phyloP scores from a whole-genome alignment of 2,113 vertebrate genomes.

The Suricata suricatta region DNA sequence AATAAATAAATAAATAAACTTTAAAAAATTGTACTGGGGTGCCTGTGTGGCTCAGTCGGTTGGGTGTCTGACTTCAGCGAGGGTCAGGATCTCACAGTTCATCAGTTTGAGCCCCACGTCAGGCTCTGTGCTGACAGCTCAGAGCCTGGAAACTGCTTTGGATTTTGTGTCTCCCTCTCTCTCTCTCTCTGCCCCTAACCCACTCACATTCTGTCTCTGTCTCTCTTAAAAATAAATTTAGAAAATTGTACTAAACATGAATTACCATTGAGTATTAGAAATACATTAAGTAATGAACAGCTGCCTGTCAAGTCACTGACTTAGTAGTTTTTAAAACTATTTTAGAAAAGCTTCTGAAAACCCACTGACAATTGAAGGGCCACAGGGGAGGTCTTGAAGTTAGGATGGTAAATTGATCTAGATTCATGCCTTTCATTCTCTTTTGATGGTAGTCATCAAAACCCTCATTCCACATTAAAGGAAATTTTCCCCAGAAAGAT shows the following conservation, averaged over 20 bases:
- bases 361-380: not conserved
- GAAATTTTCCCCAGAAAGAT: not conserved
- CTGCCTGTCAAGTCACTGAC: not conserved
- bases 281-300: not conserved
- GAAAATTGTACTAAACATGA: constrained; percentile 4
- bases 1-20: too few species aligned
- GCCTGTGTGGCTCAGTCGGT: too few species aligned
- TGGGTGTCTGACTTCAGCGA: too few species aligned
- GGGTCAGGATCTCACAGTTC: too few species aligned
- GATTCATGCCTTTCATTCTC: not conserved
- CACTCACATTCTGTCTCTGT: too few species aligned
- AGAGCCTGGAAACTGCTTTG: too few species aligned
- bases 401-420: not conserved
- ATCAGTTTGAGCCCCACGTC: too few species aligned
- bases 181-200: too few species aligned
- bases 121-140: too few species aligned
- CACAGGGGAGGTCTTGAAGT: not conserved
- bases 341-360: constrained; percentile 38
- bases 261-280: not conserved
- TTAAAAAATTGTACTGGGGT: too few species aligned
- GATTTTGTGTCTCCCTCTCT: too few species aligned
- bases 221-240: too few species aligned
- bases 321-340: not conserved
- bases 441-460: not conserved
- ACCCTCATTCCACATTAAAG: not conserved